Base-by-base conservation (phyloP, 2,888 invertebrate species). In the Nephrotoma flavescens region DNA sequence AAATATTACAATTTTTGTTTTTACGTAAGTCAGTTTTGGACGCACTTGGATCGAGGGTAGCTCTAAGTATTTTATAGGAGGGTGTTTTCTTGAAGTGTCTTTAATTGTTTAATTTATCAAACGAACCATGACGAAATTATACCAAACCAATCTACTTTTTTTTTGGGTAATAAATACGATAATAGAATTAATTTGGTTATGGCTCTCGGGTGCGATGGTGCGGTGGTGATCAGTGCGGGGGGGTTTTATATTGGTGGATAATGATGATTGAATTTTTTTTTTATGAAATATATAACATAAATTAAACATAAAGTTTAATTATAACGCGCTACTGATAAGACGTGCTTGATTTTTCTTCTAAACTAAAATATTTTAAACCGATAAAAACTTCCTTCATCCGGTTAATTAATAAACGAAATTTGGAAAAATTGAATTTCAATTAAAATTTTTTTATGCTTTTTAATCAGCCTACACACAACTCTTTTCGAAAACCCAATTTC, bases 21-120 rank as follows among this genome's bases (percentile, higher is more conserved):
- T 52, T 52, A 47, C 15, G 31, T 52, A 52, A 52, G 52, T 52
- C 52, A 71, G 31, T 31, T 12, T 71, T 71, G 71, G 71, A 71
- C 71, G 31, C 31, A 15, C 19, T 71, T 7, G 71, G 9, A 9
- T 47, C 4, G 71, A 71, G 71, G 71, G 71, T 71, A 9, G 15
- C n/a, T 6, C 11, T 31, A 52, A 31, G 31, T 31, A 31, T 31
- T 31, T 31, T 31, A 31, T 11, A 31, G 3, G 71, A 71, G 71
- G 86, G 86, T 86, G 86, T 71, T 71, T 71, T 71, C 71, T 71
- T 71, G 71, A 87, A 87, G 87, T 87, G 87, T 87, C 87, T 87
- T 87, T 87, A 87, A 87, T 87, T 87, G 87, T 87, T 87, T 87
- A 87, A 87, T 87, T 87, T 87, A 87, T 47, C 86, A 87, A 87